Evolutionary conservation across 2,888 invertebrate species (phyloP), one percentile per base, ranked within the genome.

Genomic region (Graphium colonna): DNA sequence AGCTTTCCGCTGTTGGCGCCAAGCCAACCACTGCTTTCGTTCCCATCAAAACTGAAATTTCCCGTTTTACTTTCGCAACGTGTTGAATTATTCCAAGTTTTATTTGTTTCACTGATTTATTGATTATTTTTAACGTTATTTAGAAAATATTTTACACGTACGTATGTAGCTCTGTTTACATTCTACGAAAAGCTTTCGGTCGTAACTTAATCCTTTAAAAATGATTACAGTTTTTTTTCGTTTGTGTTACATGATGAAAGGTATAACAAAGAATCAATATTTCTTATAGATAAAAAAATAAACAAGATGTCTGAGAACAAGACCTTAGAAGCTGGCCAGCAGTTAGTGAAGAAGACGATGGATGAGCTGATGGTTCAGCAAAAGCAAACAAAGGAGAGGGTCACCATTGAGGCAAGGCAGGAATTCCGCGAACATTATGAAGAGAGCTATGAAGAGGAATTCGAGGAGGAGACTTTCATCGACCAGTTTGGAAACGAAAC

Each of bases 391-490:
- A 82, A 82, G 21, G 84, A 89, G 60, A 81, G 73, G 55, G 77
- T 90, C 1, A 69, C 79, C 46, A 90, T 90, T 55, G 82, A 90
- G 64, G 90, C 90, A 0, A 77, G 87, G 64, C 90, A 90, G 59
- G 90, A 90, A 60, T 90, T 90, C 67, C 77, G 84, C 9, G 90
- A 90, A 67, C 77, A 78, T 1, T 90, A 78, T 63, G 75, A 83
- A 56, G 83, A 88, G 60, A 88, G 88, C 61, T 90, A 89, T 59
- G 90, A 90, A 54, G 90, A 90, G 59, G 90, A 88, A 57, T 88
- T 87, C 41, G 82, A 90, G 57, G 90, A 90, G 50, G 88, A 90
- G 63, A 90, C 88, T 12, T 83, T 82, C 55, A 90, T 74, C 15
- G 90, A 90, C 61, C 70, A 88, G 56, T 73, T 65, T 36, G 90